Conservation (phyloP, 1,140 invertebrate species). For the Aphidius gifuensis region DNA sequence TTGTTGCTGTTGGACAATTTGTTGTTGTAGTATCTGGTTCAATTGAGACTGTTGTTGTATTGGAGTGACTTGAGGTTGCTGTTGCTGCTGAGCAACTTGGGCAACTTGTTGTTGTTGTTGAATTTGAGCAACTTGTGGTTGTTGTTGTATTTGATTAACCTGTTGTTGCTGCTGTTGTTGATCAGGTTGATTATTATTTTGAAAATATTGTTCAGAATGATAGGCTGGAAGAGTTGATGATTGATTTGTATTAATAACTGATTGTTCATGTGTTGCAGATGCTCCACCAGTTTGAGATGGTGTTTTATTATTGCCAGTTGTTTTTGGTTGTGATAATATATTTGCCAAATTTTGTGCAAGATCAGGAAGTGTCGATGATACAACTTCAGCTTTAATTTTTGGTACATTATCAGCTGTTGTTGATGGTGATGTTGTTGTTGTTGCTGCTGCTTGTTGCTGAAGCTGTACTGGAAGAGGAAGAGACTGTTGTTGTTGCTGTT, state of each 20-base stretch:
- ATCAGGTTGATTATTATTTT: slow-evolving; percentile 44
- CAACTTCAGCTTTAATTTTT: slow-evolving; percentile 49
- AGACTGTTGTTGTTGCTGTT: background rate
- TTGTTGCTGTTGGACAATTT: slow-evolving; percentile 24
- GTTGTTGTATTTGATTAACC: slow-evolving; percentile 28
- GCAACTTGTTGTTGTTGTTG: background rate
- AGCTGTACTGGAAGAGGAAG: slow-evolving; percentile 27
- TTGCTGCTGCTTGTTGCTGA: background rate
- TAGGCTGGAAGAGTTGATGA: slow-evolving; percentile 27
- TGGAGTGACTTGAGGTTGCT: background rate
- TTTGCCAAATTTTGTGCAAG: slow-evolving; percentile 52
- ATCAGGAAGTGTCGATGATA: slow-evolving; percentile 51
- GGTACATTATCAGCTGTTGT: slow-evolving; percentile 32
- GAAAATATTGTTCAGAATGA: slow-evolving; percentile 49
- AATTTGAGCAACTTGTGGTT: slow-evolving; percentile 12
- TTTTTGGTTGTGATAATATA: slow-evolving; percentile 52
- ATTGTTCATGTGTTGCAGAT: slow-evolving; percentile 27
- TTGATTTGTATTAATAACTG: slow-evolving; percentile 20
- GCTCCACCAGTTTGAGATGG: background rate
- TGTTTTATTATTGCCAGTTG: slow-evolving; percentile 36
- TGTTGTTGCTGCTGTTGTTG: slow-evolving; percentile 33
- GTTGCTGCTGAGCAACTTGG: slow-evolving; percentile 6
- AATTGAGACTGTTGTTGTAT: background rate
- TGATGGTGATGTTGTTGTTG: slow-evolving; percentile 3
- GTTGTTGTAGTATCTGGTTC: slow-evolving; percentile 33